These are phyloP conservation scores for Oikopleura dioica DNA, from an alignment of 23 tunicate genomes.

Conservation along the genomic window DNA sequence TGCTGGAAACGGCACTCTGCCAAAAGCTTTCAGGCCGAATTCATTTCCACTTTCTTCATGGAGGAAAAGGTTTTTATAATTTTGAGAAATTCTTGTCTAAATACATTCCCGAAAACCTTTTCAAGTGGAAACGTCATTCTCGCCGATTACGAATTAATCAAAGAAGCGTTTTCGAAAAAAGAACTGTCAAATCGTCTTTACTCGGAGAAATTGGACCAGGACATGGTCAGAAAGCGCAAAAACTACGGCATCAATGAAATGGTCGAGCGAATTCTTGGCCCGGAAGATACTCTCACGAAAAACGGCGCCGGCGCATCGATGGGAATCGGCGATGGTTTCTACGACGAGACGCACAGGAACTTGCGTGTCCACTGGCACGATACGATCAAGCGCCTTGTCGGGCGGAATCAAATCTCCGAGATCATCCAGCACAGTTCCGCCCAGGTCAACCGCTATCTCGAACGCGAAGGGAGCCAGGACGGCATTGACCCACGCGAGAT, in stretches of 20 bases:
- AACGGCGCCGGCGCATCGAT: background rate
- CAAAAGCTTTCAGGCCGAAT: too few relatives aligned
- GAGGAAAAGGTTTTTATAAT: too few relatives aligned
- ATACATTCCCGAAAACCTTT: too few relatives aligned
- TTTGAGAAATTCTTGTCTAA: too few relatives aligned
- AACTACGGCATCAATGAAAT: too few relatives aligned
- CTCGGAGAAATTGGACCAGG: too few relatives aligned
- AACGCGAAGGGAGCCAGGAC: background rate
- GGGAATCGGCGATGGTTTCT: slow-evolving; percentile 6
- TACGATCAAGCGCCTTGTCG: background rate
- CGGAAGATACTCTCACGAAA: too few relatives aligned
- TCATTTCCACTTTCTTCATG: too few relatives aligned
- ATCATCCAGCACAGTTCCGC: background rate
- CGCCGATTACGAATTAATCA: background rate
- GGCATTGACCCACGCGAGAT: background rate
- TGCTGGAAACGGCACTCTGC: too few relatives aligned
- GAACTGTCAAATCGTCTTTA: background rate
- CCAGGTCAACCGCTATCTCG: background rate
- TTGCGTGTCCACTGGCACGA: background rate
- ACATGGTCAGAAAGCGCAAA: too few relatives aligned
- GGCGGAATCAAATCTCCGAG: background rate
- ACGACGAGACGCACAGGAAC: background rate
- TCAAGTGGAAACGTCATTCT: too few relatives aligned
- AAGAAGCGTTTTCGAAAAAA: background rate
- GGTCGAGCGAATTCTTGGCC: too few relatives aligned